Evolutionary conservation across 2,113 vertebrate genomes (phyloP), one percentile per base, ranked within the genome.

Genomic region (Hucho hucho): DNA sequence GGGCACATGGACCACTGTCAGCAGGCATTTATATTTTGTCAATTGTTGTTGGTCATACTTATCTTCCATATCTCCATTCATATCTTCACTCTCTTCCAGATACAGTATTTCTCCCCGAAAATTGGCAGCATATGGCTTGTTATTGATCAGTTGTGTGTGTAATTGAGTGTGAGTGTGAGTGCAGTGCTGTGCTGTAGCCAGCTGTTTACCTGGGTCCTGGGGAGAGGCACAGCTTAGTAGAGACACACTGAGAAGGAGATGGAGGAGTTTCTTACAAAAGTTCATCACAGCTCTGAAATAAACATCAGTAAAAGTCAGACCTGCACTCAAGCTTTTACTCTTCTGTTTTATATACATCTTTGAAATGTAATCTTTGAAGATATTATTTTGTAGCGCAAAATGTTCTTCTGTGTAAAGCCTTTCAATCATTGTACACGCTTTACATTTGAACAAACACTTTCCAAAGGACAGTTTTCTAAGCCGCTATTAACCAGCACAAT

Each of bases 211-310:
- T 75, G 0, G 20, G 0, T 67, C 26, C n/a, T n/a, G 9, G 4
- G 63, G n/a, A 24, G 59, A 49, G n/a, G 3, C 26, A 3, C 47
- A 0, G 28, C 37, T 63, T 79, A 89, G 79, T 70, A 90, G 25
- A 72, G 53, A 88, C 79, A 83, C 1, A 24, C 49, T 58, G 32
- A 84, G 1, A 4, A 84, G 81, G 13, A 32, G 32, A 32, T 32
- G 9, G 13, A 79, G 24, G 49, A 65, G 1, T 7, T 73, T 81
- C 37, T 73, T 32, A 37, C 29, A 11, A 43, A 76, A 74, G 75
- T 53, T 64, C 87, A 91, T 91, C 47, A 46, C 37, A 73, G 79
- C 56, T 77, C 79, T 53, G 49, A 53, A 53, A 53, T 87, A 4
- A 77, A 74, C 24, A 58, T 65, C 73, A 63, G 16, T 5, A 67